phyloP scores from a whole-genome alignment of 2,888 invertebrate genomes.

The Rotaria sp. region DNA sequence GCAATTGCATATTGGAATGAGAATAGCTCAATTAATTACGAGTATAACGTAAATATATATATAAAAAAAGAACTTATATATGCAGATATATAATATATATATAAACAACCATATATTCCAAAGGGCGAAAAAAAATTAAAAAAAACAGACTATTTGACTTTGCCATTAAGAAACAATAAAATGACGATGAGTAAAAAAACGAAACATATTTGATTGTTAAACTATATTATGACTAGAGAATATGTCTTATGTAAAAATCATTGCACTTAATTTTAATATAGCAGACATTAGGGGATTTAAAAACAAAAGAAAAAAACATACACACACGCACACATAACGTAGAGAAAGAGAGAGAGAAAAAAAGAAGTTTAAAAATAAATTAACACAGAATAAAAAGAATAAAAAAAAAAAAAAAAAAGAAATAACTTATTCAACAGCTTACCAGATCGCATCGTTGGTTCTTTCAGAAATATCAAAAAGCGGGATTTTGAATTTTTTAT shows the following conservation, averaged over 20 bases:
- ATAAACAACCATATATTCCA: neutral
- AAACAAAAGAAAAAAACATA: neutral
- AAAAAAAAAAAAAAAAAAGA: neutral
- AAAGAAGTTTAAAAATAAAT: neutral
- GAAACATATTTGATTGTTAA: neutral
- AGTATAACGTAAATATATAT: neutral
- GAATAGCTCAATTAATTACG: neutral
- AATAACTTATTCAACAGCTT: slow-evolving; percentile 2
- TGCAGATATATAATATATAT: neutral
- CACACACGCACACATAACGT: neutral
- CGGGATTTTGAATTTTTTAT: neutral
- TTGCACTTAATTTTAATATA: neutral
- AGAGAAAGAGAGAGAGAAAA: neutral
- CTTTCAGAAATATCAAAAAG: neutral
- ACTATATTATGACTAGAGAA: neutral
- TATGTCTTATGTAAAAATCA: neutral
- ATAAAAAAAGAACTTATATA: neutral
- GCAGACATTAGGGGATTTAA: neutral
- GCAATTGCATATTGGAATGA: neutral
- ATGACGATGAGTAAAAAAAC: neutral
- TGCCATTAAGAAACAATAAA: neutral
- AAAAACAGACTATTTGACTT: neutral
- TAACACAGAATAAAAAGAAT: neutral
- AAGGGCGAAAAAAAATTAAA: neutral
- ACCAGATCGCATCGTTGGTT: slow-evolving; percentile 10